Evolutionary conservation across 1,140 invertebrate genomes (phyloP), one percentile per base, ranked within the genome.

Genomic region (Penaeus indicus): DNA sequence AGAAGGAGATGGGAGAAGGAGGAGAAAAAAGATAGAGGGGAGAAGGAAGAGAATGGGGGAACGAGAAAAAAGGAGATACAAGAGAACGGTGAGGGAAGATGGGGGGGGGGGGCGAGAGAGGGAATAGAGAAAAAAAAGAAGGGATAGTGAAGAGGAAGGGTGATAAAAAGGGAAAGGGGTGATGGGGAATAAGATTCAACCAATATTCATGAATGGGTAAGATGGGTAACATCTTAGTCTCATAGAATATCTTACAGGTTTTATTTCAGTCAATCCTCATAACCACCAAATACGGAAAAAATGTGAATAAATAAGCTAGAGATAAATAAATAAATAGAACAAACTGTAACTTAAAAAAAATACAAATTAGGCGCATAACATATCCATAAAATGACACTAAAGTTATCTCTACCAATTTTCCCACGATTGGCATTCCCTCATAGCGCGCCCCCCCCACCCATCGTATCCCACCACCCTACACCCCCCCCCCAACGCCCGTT

Each of bases 141-240:
- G 38, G 7, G 38, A 42, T 42, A 8, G 38, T 8, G 38, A 8
- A 42, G 7, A 42, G 38, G 38, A 42, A 42, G 38, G 7, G 4
- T 3, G 72, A 32, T n/a, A 32, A 27, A 27, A n/a, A 77, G 72
- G 72, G 42, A 91, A 88, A 89, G 90, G 38, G 47, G 81, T 72
- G 78, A 80, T 77, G 42, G 22, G 1, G 79, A 61, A 62, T 62
- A 63, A 61, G 21, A 2, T 11, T 61, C 8, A n/a, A 13, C 79
- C 7, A 78, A 42, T 25, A 38, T 38, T 38, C 27, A 47, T 78
- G 75, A 25, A 27, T 16, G 54, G 16, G 16, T 13, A 16, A 1
- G 11, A 16, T 13, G 54, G 11, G 54, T 54, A 54, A 10, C 16
- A 54, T 2, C 10, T 1, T 54, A 54, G 11, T 16, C 54, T 11